Base-by-base conservation (phyloP, 2,797 vertebrate species). In the Masticophis lateralis region DNA sequence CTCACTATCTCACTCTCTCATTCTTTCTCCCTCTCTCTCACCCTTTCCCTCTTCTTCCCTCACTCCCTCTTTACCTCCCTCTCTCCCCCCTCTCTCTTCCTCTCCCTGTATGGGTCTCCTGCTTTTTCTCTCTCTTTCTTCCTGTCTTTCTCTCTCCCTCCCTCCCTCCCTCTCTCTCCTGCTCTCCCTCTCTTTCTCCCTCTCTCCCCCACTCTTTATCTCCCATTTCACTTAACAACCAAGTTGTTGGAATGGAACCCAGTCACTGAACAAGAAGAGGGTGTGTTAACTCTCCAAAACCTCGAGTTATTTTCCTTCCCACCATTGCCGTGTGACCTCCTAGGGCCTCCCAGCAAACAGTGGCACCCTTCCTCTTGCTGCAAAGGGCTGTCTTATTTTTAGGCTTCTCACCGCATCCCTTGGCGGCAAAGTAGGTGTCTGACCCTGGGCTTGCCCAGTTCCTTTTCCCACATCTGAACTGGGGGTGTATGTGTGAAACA, bases 181-280 rank as follows among this genome's bases (percentile, higher is more conserved):
- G 0, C 22, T 1, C 22, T 2, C 8, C 2, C 2, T 3, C 22
- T 3, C 2, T 61, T 7, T 27, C 59, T 2, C 16, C 2, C 16
- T 3, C 69, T 9, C 32, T 28, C 61, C 11, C 61, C 16, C 10
- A 2, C 61, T 2, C 27, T 18, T 69, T 32, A 14, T 32, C 66
- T 37, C 2, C 7, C 69, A 43, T 79, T 79, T 22, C 18, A 1
- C 69, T 79, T 79, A 79, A 79, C 0, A 1, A 43, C 69, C 69
- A 79, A 74, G 69, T 22, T 10, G 32, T 37, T 37, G 32, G 7
- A 43, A 79, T 37, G 8, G 32, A 43, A 22, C 16, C 69, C 1
- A 0, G 8, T 79, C 16, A 9, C 69, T 43, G 9, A 79, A 43
- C 1, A 37, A 79, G 7, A 7, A 37, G 32, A 20, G 14, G 7